These are phyloP conservation scores for Cephus spinipes DNA, from an alignment of 2,888 invertebrate species.

Conservation along the genomic window DNA sequence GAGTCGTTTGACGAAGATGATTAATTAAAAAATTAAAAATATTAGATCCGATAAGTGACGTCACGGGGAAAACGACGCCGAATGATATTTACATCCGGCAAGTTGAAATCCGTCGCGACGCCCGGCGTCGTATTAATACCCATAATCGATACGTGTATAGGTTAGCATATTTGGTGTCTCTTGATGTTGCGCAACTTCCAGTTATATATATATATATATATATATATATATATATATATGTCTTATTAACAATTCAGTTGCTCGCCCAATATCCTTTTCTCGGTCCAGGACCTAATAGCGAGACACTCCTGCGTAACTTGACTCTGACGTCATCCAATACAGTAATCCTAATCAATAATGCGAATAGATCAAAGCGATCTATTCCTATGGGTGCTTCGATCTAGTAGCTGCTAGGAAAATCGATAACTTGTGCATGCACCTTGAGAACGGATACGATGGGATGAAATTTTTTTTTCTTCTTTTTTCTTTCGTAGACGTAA, in stretches of 20 bases:
- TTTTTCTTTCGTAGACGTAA: neutral
- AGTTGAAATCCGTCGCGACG: too few relatives aligned
- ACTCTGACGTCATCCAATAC: neutral
- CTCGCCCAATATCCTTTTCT: neutral
- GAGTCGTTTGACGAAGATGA: neutral
- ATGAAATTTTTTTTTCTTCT: neutral
- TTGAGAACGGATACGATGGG: neutral
- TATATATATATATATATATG: too few relatives aligned
- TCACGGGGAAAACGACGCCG: too few relatives aligned
- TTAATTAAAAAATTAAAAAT: neutral
- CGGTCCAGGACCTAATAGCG: neutral
- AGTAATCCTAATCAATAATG: neutral
- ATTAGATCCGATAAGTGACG: too few relatives aligned
- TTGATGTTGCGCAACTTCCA: neutral
- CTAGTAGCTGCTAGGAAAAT: neutral
- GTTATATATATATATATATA: too few relatives aligned
- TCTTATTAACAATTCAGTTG: neutral
- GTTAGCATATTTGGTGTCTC: neutral
- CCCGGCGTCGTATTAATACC: too few relatives aligned
- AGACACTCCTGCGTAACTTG: neutral
- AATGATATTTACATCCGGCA: too few relatives aligned
- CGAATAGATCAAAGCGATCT: neutral
- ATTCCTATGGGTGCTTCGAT: neutral
- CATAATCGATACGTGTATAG: too few relatives aligned
- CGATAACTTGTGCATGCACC: neutral